Conservation (phyloP, 2,888 invertebrate genomes). For the Mesoligia furuncula region DNA sequence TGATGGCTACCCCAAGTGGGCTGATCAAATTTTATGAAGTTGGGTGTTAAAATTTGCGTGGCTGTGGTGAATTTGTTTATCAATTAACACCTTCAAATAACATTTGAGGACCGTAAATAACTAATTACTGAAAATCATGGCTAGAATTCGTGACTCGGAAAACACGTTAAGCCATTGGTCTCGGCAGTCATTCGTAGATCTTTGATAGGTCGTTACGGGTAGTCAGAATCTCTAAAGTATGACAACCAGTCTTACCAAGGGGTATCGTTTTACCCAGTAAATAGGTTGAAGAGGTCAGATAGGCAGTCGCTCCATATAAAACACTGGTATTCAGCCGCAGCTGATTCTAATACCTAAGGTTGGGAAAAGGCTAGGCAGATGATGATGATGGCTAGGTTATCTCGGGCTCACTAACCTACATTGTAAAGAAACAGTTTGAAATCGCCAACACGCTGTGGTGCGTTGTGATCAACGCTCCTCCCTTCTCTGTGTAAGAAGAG, state of each 20-base stretch:
- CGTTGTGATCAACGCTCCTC: too few relatives aligned
- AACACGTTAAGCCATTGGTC: not conserved
- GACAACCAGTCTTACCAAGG: not conserved
- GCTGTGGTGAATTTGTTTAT: not conserved
- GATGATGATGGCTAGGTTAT: not conserved
- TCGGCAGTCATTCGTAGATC: not conserved
- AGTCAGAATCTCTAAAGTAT: not conserved
- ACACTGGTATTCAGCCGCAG: not conserved
- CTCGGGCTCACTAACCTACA: not conserved
- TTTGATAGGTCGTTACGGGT: not conserved
- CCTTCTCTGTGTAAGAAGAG: not conserved
- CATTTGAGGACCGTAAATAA: not conserved
- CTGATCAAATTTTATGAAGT: constrained; percentile 23
- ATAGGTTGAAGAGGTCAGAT: not conserved
- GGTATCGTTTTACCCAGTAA: not conserved
- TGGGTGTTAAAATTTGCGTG: not conserved
- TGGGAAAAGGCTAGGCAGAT: not conserved
- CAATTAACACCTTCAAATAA: not conserved
- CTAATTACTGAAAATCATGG: not conserved
- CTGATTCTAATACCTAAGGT: not conserved
- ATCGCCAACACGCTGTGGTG: not conserved
- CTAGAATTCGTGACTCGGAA: too few relatives aligned
- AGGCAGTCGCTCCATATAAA: not conserved
- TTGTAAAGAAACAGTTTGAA: not conserved
- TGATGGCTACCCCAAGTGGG: constrained; percentile 1